Evolutionary conservation across 2,888 invertebrate species (phyloP).

Genomic region (Atrina japonica): DNA sequence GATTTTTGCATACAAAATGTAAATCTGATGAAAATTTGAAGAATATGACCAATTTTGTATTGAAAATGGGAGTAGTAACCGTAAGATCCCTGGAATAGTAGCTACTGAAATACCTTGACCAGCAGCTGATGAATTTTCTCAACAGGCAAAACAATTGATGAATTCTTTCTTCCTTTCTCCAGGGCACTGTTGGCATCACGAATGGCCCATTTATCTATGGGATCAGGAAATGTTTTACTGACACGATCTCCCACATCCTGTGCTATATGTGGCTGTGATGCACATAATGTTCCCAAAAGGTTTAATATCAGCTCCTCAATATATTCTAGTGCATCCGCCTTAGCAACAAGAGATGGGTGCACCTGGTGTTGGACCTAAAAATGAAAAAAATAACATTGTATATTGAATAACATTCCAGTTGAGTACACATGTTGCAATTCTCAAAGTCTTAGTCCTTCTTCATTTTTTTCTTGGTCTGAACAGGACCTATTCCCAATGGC

Average conservation of each 20-base stretch:
- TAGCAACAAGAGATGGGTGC: conserved; percentile 81
- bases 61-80: no score
- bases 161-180: conserved; percentile 89
- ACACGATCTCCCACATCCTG: conserved; percentile 95
- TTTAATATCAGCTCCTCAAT: conserved; percentile 94
- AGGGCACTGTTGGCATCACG: conserved; percentile 92
- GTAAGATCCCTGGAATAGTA: no score
- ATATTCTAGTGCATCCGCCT: conserved; percentile 94
- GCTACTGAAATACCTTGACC: conserved; percentile 85
- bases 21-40: no score
- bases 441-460: no score
- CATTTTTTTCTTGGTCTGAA: no score
- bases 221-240: conserved; percentile 94
- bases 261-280: conserved; percentile 80
- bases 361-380: conserved; percentile 89
- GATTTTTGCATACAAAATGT: no score
- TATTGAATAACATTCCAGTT: not conserved
- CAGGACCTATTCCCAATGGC: no score
- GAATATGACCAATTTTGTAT: no score
- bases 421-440: not conserved
- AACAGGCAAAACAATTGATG: conserved; percentile 88
- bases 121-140: conserved; percentile 94
- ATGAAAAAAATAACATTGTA: conserved; percentile 9
- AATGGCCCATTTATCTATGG: conserved; percentile 96
- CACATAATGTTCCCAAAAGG: conserved; percentile 93